Base-by-base conservation (phyloP, 1,140 invertebrate species). In the Aplysia californica region DNA sequence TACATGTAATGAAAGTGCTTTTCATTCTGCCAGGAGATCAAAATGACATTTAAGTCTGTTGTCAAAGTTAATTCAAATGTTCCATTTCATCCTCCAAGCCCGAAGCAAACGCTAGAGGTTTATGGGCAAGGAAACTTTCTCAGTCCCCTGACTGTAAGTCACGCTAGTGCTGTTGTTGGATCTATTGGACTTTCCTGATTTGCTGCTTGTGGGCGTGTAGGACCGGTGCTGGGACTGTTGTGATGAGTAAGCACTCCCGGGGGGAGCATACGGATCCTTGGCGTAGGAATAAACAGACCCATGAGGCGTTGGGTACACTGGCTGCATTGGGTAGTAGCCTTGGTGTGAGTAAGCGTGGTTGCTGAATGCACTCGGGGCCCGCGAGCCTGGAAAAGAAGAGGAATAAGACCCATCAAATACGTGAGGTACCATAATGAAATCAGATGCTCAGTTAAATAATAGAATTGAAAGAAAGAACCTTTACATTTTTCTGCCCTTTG, bases 241-340 rank as follows among this genome's bases (percentile, higher is more conserved):
- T 18, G 72, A 79, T 6, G 77, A 79, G 70, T 73, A 78, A 44
- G 59, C 73, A 50, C 71, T 76, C 6, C 74, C 68, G 61, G 61
- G 50, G n/a, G 68, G 58, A 31, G 64, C 10, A 76, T 75, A 78
- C 41, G 64, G 59, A 59, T 64, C 67, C 35, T 75, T 68, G 50
- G 56, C 55, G 56, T 75, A 79, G 33, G 82, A 80, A 68, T 81
- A 84, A 41, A 84, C 41, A 18, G 82, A 74, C 15, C 76, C 77
- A 67, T 80, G 80, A n/a, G 77, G 58, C 33, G 84, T 75, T 6
- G 79, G 82, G 67, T 80, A 81, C 39, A 82, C 82, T 3, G 85
- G 85, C 79, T 87, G 85, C 83, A 87, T 85, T 10, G 85, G 85
- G 58, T 83, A 84, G 75, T 87, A 87, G n/a, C 85, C 85, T 41